A percentile compares a stretch with the other conserved stretches of the same genome.
These are phyloP conservation scores for Brachionus angularis DNA, from an alignment of 1,140 invertebrate species.

Conservation along the genomic window DNA sequence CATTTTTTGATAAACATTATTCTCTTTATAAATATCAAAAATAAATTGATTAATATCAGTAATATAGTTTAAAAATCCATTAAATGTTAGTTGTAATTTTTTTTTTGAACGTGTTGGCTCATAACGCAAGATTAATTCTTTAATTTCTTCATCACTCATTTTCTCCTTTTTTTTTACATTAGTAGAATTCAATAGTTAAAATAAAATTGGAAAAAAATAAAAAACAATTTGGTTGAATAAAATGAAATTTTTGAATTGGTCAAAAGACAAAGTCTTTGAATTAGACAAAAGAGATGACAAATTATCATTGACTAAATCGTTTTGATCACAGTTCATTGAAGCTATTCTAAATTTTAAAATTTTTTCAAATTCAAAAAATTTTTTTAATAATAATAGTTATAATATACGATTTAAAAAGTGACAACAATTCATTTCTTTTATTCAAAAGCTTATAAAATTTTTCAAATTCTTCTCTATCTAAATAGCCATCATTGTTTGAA, in stretches of 20 bases:
- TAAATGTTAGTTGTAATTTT: neutral
- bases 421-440: constrained; percentile 5
- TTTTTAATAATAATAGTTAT: too few relatives aligned
- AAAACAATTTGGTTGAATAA: constrained; percentile 38
- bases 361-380: neutral
- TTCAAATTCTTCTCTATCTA: constrained; percentile 27
- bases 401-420: constrained; percentile 17
- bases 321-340: neutral
- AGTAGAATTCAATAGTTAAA: too few relatives aligned
- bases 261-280: neutral
- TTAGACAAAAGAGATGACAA: too few relatives aligned
- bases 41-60: constrained; percentile 4
- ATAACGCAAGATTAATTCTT: neutral
- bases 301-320: neutral
- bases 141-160: constrained; percentile 1
- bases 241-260: constrained; percentile 7
- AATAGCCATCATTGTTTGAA: neutral
- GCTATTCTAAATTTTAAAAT: neutral
- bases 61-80: constrained; percentile 34
- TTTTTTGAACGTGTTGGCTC: constrained; percentile 23
- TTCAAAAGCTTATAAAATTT: neutral
- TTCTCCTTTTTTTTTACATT: too few relatives aligned
- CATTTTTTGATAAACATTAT: constrained; percentile 16
- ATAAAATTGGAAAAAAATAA: neutral
- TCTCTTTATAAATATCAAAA: neutral